A percentile compares a stretch with the other conserved stretches of the same genome.
Evolutionary conservation across 2,113 vertebrate genomes (phyloP).

Genomic region (Sigmodon hispidus): DNA sequence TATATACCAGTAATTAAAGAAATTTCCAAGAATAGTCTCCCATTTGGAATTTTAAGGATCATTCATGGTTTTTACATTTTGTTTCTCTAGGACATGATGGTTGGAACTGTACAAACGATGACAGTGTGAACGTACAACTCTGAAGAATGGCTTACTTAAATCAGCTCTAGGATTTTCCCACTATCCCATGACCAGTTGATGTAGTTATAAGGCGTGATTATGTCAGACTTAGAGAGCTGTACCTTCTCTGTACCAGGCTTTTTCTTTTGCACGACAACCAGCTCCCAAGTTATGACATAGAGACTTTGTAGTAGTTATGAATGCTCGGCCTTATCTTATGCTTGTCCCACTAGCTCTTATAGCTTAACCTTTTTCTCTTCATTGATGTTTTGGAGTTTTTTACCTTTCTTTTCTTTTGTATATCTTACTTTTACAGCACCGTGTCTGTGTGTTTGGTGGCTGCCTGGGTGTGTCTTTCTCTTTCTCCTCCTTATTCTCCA

Average conservation of each 20-base stretch:
- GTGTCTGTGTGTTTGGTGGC: background rate
- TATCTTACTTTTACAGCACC: background rate
- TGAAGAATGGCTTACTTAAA: background rate
- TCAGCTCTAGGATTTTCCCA: background rate
- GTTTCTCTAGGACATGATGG: background rate
- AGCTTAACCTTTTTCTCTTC: background rate
- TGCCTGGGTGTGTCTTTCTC: background rate
- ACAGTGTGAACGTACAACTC: background rate
- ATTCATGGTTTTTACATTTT: background rate
- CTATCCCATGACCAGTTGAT: background rate
- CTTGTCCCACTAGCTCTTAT: background rate
- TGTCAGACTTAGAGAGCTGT: background rate
- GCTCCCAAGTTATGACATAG: background rate
- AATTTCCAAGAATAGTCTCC: background rate
- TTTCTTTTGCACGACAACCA: background rate
- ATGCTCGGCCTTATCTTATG: background rate
- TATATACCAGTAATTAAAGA: background rate
- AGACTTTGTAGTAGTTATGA: background rate
- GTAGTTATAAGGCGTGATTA: background rate
- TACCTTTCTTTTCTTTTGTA: background rate
- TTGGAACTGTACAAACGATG: background rate
- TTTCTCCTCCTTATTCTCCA: background rate
- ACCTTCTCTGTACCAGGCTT: background rate
- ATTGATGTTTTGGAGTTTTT: background rate
- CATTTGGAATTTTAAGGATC: constrained; percentile 22